phyloP scores from a whole-genome alignment of 2,797 vertebrate species.

The Eospalax fontanierii region DNA sequence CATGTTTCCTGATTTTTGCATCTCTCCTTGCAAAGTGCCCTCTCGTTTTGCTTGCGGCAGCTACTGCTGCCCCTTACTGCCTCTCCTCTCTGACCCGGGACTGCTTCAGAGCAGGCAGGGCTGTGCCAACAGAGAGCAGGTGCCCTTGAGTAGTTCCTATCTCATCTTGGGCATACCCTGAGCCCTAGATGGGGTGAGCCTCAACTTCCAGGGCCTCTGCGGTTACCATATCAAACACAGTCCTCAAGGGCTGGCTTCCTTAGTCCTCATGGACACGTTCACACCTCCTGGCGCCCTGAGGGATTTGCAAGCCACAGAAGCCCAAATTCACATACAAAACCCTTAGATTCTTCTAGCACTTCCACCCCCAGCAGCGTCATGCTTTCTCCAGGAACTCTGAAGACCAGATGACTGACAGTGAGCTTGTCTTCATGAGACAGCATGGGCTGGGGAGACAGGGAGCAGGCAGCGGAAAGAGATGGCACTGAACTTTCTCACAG shows the following conservation, averaged over 20 bases:
- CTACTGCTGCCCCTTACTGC: not conserved
- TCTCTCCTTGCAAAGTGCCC: slow-evolving; percentile 90
- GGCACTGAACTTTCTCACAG: too few relatives aligned
- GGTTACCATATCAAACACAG: not conserved
- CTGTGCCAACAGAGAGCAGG: not conserved
- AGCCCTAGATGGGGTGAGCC: not conserved
- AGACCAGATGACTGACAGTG: slow-evolving; percentile 82
- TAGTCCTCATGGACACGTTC: not conserved
- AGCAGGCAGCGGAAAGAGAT: slow-evolving; percentile 66
- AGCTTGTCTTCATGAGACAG: slow-evolving; percentile 68
- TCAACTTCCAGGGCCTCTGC: not conserved
- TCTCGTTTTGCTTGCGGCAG: slow-evolving; percentile 84
- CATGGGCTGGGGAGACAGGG: slow-evolving; percentile 68
- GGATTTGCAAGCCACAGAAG: not conserved
- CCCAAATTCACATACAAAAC: slow-evolving; percentile 10
- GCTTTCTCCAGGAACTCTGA: slow-evolving; percentile 79
- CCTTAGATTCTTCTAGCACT: slow-evolving; percentile 40
- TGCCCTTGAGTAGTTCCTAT: not conserved
- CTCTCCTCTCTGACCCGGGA: slow-evolving; percentile 34
- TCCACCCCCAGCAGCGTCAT: not conserved
- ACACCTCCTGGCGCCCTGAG: not conserved
- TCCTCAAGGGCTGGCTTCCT: slow-evolving; percentile 18
- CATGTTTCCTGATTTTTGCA: slow-evolving; percentile 88
- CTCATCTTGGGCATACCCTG: not conserved
- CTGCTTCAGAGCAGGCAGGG: slow-evolving; percentile 1